Evolutionary conservation across 2,888 invertebrate species (phyloP), one percentile per base, ranked within the genome.

Genomic region (Phorcus lineatus): DNA sequence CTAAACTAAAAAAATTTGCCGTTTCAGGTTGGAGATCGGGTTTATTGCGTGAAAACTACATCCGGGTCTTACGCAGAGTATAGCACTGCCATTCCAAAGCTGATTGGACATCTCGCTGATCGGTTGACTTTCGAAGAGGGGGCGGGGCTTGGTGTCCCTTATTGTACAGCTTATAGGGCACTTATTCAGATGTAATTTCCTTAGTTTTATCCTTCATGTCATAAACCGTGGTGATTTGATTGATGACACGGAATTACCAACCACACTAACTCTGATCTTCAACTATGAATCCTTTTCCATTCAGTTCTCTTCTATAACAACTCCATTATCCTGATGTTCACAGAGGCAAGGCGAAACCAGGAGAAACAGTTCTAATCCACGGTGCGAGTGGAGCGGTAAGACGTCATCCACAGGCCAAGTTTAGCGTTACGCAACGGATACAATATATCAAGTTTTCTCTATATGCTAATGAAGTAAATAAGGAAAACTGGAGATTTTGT

Each of bases 111-210:
- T 78, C 89, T 94, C 77, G 87, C 92, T 78, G 90, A 92, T 31
- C 88, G 88, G 13, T 85, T 95, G 24, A 90, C 91, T 7, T 94
- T 94, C 86, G 89, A 91, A 24, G 93, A 95, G 88, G 95, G 95
- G 47, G 94, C 95, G 22, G 93, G 92, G 17, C 82, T 95, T 17
- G 94, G 94, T 24, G 90, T 94, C 4, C 94, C 95, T 0, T 95
- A 94, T 88, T 94, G 94, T 88, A 94, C 95, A 9, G 95, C 95
- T 0, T 94, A 94, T 88, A 91, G 94, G 84, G 94, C 95, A 2
- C 88, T 95, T 0, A 88, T 94, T 80, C 87, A 92, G 47, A 93
- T 91, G 94, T 94, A 91, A 90, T 92, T 31, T n/a, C 11, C 24
- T 81, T n/a, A 6, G 13, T 4, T 28, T 31, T 9, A 19, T 77